phyloP scores from a whole-genome alignment of 2,888 invertebrate species.

The Heteromurus nitidus region DNA sequence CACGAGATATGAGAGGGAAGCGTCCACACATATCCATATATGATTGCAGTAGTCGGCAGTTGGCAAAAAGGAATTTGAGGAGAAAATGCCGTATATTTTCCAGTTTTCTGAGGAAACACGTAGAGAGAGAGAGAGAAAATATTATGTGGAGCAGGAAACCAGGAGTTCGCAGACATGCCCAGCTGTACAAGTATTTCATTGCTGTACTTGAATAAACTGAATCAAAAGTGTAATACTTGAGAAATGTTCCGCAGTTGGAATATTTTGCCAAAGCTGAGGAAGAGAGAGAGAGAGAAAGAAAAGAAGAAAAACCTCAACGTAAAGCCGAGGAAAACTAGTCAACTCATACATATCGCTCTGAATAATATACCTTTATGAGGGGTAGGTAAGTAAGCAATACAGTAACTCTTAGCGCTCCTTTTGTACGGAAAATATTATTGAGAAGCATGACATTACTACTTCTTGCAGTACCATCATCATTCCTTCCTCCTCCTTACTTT shows the following conservation, averaged over 20 bases:
- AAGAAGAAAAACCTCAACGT: background rate
- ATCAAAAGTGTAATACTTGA: constrained; percentile 51
- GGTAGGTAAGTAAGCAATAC: constrained; percentile 19
- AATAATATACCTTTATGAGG: background rate
- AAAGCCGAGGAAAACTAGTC: constrained; percentile 10
- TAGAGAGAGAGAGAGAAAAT: background rate
- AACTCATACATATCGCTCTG: too few relatives aligned
- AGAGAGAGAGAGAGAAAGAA: too few relatives aligned
- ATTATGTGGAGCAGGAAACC: background rate
- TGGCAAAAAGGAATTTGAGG: background rate
- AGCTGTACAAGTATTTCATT: constrained; percentile 35
- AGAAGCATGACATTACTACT: constrained; percentile 46
- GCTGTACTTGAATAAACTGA: constrained; percentile 49
- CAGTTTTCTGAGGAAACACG: background rate
- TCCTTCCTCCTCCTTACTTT: constrained; percentile 27
- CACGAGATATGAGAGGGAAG: too few relatives aligned
- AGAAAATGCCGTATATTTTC: too few relatives aligned
- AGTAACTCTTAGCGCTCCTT: constrained; percentile 41
- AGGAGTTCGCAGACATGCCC: background rate
- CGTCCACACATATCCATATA: too few relatives aligned
- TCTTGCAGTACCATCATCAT: constrained; percentile 42
- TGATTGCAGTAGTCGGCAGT: too few relatives aligned
- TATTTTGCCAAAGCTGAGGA: constrained; percentile 28
- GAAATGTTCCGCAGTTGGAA: constrained; percentile 56
- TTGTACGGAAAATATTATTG: constrained; percentile 49